These are phyloP conservation scores for Desoria tigrina DNA, from an alignment of 2,888 invertebrate genomes.

Conservation along the genomic window DNA sequence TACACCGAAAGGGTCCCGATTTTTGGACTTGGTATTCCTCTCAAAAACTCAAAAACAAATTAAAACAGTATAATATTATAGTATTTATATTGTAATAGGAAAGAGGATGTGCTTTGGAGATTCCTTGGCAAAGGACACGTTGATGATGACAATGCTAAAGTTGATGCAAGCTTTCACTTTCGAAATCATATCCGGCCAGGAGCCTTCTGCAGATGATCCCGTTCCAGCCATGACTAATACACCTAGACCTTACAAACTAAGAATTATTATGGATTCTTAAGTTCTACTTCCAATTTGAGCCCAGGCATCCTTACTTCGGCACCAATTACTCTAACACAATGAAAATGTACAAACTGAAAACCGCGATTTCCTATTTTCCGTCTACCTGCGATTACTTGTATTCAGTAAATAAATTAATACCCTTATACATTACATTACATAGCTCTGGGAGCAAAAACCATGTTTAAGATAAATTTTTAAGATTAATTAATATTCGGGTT, in stretches of 20 bases:
- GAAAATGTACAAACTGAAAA: no score
- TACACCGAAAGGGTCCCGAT: slow-evolving; percentile 1
- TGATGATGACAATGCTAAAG: neutral
- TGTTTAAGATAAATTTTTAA: no score
- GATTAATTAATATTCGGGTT: no score
- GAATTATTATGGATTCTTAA: no score
- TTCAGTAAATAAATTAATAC: no score
- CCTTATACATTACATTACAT: no score
- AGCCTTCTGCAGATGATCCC: slow-evolving; percentile 2
- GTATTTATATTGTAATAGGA: neutral
- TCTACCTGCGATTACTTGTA: no score
- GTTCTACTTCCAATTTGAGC: no score
- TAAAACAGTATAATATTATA: neutral
- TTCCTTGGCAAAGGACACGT: neutral
- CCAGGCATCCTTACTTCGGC: no score
- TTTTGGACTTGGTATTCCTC: slow-evolving; percentile 10
- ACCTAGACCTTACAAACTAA: slow-evolving; percentile 3
- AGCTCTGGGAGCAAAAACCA: no score
- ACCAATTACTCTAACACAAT: no score
- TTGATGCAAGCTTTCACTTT: neutral
- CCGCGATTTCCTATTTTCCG: no score
- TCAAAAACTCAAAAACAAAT: neutral
- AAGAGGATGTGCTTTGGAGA: slow-evolving; percentile 12
- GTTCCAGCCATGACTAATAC: neutral
- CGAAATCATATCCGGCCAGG: neutral